Conservation (phyloP, 2,888 invertebrate species). For the Pycnomerus fuliginosus region DNA sequence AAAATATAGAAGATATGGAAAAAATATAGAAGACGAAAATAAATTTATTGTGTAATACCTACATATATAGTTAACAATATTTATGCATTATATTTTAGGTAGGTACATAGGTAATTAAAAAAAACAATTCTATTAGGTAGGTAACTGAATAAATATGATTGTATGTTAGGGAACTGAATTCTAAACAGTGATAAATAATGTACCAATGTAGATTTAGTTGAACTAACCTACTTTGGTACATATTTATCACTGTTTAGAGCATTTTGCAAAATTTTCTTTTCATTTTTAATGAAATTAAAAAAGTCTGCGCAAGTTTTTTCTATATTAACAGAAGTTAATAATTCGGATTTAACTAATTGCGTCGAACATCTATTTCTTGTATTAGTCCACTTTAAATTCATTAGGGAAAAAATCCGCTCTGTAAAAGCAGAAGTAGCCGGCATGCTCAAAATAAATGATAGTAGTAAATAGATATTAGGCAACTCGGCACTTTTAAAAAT, state of each 20-base stretch:
- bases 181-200: no score
- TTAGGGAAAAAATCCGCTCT: background rate
- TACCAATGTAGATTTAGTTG: no score
- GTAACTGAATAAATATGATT: no score
- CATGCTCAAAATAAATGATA: conserved; percentile 1
- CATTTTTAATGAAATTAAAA: conserved; percentile 1
- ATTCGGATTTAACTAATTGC: background rate
- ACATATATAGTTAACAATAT: no score
- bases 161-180: no score
- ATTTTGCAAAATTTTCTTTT: background rate
- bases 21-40: background rate
- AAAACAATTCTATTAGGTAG: no score
- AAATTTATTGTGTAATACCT: background rate
- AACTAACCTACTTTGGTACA: background rate
- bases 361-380: conserved; percentile 2
- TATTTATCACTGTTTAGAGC: background rate
- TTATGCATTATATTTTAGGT: no score
- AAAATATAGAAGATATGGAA: background rate
- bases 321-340: background rate
- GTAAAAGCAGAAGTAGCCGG: conserved; percentile 1
- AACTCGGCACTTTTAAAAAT: background rate
- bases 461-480: background rate
- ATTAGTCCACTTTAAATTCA: conserved; percentile 2
- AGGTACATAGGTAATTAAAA: no score
- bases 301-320: background rate